Evolutionary conservation across 2,113 vertebrate genomes (phyloP).

Genomic region (Pomatorhinus ruficollis): DNA sequence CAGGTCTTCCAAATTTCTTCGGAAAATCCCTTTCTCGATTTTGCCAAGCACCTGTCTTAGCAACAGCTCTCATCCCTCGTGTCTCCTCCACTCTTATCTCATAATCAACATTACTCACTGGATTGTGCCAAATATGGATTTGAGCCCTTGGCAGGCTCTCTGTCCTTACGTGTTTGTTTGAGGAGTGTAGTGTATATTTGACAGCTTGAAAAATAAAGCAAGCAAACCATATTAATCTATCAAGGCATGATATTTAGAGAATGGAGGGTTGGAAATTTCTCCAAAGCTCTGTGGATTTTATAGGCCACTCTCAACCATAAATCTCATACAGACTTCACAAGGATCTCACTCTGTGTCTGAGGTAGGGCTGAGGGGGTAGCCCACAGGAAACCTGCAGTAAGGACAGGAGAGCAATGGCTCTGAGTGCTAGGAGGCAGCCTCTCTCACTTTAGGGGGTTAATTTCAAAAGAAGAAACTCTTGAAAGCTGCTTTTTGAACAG

Average conservation of each 20-base stretch:
- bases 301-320: background rate
- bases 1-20: background rate
- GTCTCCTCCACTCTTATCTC: background rate
- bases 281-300: background rate
- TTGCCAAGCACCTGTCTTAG: background rate
- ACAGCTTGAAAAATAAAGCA: background rate
- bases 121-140: background rate
- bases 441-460: background rate
- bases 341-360: background rate
- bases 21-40: background rate
- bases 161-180: background rate
- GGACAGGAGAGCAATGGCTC: background rate
- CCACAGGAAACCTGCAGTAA: background rate
- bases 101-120: background rate
- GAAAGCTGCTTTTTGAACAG: background rate
- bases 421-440: background rate
- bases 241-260: background rate
- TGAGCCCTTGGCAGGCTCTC: background rate
- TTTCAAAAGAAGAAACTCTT: background rate
- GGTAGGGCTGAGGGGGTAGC: background rate
- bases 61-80: background rate
- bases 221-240: background rate
- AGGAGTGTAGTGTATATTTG: background rate
- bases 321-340: background rate
- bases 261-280: background rate